These are phyloP conservation scores for Smutsia temminckii DNA, from an alignment of 2,797 vertebrate genomes.

Conservation along the genomic window DNA sequence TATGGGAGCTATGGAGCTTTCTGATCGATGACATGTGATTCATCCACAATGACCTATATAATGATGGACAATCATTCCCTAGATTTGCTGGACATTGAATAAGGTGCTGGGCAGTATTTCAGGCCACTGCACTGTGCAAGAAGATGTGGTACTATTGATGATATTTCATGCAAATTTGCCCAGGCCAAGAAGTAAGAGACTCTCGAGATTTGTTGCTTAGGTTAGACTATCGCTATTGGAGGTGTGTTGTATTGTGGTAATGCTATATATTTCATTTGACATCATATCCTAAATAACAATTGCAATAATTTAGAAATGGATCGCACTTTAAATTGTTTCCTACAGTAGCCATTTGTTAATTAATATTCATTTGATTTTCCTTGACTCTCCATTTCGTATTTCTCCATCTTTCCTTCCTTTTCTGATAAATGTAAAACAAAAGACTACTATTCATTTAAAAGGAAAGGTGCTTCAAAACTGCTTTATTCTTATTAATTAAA, in stretches of 20 bases:
- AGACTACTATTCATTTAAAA: slow-evolving; percentile 4
- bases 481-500: slow-evolving; percentile 39
- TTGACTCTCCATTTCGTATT: slow-evolving; percentile 7
- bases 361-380: slow-evolving; percentile 39
- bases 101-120: slow-evolving; percentile 47
- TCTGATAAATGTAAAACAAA: slow-evolving; percentile 5
- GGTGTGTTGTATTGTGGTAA: background rate
- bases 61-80: slow-evolving; percentile 45
- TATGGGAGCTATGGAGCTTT: background rate
- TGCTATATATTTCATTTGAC: background rate
- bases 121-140: background rate
- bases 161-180: slow-evolving; percentile 33
- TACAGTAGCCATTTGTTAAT: slow-evolving; percentile 37
- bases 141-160: background rate
- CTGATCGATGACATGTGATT: slow-evolving; percentile 44
- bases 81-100: slow-evolving; percentile 45
- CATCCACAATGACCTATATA: background rate
- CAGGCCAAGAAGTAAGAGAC: background rate
- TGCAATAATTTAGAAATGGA: slow-evolving; percentile 11
- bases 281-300: slow-evolving; percentile 15
- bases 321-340: slow-evolving; percentile 42
- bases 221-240: background rate
- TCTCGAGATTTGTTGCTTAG: background rate
- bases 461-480: slow-evolving; percentile 23
- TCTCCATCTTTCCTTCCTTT: slow-evolving; percentile 23